Conservation (phyloP, 2,888 invertebrate species). For the Stictocephala bisonia region DNA sequence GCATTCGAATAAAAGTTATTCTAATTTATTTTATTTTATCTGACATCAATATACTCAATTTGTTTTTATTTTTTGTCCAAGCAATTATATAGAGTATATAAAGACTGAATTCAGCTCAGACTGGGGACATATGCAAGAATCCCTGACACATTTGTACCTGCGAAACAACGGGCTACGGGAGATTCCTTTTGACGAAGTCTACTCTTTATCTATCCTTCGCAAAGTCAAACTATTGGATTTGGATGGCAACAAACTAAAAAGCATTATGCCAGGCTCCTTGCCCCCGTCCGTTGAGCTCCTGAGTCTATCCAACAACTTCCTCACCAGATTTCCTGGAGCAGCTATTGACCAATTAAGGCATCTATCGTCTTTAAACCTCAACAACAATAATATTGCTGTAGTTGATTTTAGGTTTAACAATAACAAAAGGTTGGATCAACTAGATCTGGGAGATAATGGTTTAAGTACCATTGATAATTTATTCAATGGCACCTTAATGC, state of each 20-base stretch:
- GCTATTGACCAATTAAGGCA: constrained; percentile 71
- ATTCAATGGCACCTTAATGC: constrained; percentile 63
- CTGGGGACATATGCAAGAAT: constrained; percentile 82
- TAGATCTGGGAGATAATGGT: constrained; percentile 87
- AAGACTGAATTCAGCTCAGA: constrained; percentile 68
- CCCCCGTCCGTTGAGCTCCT: constrained; percentile 76
- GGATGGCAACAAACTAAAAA: constrained; percentile 70
- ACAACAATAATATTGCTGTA: constrained; percentile 72
- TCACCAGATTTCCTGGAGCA: constrained; percentile 76
- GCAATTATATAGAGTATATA: constrained; percentile 81
- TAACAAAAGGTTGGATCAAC: constrained; percentile 77
- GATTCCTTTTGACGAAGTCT: constrained; percentile 68
- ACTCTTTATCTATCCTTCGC: constrained; percentile 59
- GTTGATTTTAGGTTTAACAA: constrained; percentile 70
- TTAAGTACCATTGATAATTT: constrained; percentile 65
- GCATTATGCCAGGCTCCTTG: constrained; percentile 69
- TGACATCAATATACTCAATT: no score
- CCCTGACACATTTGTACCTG: constrained; percentile 80
- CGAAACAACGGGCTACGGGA: constrained; percentile 81
- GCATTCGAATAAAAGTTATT: no score
- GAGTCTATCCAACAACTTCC: constrained; percentile 78
- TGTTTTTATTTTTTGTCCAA: no score
- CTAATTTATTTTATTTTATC: no score
- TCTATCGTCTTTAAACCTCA: constrained; percentile 76
- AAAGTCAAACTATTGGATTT: constrained; percentile 76